Evolutionary conservation across 2,113 vertebrate species (phyloP).

Genomic region (Dasyprocta punctata): DNA sequence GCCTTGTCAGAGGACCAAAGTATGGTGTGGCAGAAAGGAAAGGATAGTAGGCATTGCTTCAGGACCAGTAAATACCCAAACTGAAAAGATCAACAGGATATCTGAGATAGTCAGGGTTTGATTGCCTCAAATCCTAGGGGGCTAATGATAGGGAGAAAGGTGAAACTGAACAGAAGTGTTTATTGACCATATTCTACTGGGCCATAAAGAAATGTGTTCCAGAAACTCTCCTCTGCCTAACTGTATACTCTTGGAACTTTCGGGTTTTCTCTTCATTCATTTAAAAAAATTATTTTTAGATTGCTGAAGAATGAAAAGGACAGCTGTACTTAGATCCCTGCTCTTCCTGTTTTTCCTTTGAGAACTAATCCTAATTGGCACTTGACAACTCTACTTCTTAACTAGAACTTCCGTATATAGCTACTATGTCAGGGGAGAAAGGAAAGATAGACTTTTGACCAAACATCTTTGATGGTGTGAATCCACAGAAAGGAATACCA

Average conservation of each 20-base stretch:
- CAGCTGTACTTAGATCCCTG: background rate
- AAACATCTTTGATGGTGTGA: constrained; percentile 67
- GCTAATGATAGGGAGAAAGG: background rate
- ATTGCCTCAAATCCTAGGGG: background rate
- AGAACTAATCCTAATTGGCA: constrained; percentile 24
- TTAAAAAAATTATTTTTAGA: too few species aligned
- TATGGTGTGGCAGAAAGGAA: background rate
- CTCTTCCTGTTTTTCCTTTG: background rate
- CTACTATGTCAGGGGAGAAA: background rate
- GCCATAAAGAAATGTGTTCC: background rate
- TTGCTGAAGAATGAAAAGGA: background rate
- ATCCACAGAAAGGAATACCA: constrained; percentile 41
- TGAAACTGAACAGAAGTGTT: background rate
- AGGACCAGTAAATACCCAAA: background rate
- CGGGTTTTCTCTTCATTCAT: background rate
- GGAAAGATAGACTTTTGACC: background rate
- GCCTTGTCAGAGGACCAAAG: background rate
- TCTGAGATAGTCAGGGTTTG: background rate
- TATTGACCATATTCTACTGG: too few species aligned
- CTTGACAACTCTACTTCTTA: constrained; percentile 60
- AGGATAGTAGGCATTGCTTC: fast-evolving
- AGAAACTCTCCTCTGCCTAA: background rate
- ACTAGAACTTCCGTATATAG: constrained; percentile 52
- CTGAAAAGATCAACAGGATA: background rate
- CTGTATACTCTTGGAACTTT: background rate